Evolutionary conservation across 2,888 invertebrate species (phyloP).

Genomic region (Heliconius charithonia): DNA sequence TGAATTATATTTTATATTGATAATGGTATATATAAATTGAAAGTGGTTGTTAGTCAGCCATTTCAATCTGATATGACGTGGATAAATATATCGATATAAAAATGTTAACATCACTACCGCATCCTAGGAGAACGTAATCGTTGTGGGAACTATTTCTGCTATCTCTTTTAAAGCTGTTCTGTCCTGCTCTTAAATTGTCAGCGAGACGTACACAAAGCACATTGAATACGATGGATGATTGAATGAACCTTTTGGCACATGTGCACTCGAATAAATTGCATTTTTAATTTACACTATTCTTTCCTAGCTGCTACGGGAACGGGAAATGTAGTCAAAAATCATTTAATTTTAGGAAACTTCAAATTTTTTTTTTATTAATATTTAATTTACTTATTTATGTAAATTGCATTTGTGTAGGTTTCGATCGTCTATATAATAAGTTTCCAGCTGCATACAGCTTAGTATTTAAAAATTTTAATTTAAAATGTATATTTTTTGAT

Average conservation of each 20-base stretch:
- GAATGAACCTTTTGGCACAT: constrained; percentile 48
- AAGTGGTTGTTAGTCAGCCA: neutral
- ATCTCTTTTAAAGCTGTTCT: constrained; percentile 64
- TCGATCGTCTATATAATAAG: neutral
- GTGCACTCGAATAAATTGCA: constrained; percentile 32
- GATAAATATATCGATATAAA: constrained; percentile 22
- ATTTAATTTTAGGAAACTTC: too few relatives aligned
- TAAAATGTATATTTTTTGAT: neutral
- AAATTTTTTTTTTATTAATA: too few relatives aligned
- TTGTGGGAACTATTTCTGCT: constrained; percentile 78
- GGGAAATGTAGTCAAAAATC: neutral
- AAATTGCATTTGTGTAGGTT: neutral
- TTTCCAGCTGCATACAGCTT: neutral
- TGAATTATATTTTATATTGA: neutral
- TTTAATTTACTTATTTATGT: neutral
- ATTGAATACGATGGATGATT: constrained; percentile 58
- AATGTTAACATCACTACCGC: constrained; percentile 50
- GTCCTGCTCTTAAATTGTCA: constrained; percentile 70
- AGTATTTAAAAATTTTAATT: too few relatives aligned
- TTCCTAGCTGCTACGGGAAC: neutral
- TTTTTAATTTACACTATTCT: constrained; percentile 20
- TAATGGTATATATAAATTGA: neutral
- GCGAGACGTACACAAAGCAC: constrained; percentile 58
- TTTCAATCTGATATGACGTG: neutral
- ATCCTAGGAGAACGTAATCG: constrained; percentile 80